Conservation (phyloP, 2,888 invertebrate species). For the Aphodius sticticus region DNA sequence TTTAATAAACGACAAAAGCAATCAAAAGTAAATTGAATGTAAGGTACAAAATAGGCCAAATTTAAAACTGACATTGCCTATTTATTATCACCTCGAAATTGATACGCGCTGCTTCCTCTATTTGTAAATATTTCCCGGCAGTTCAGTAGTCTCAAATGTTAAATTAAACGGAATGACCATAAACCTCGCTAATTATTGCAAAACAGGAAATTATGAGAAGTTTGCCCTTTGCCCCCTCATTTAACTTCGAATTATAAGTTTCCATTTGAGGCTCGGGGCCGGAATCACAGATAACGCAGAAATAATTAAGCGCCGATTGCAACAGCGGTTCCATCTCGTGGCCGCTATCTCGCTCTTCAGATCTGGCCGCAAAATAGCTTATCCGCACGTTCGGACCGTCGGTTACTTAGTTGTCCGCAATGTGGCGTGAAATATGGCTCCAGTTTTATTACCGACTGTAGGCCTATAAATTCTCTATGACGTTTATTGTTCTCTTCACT, state of each 20-base stretch:
- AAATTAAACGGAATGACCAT: too few relatives aligned
- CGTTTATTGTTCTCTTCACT: slow-evolving; percentile 24
- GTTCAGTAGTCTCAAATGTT: too few relatives aligned
- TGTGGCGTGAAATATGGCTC: slow-evolving; percentile 21
- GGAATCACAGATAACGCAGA: background rate
- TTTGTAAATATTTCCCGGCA: too few relatives aligned
- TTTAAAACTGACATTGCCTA: too few relatives aligned
- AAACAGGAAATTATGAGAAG: too few relatives aligned
- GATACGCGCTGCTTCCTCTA: too few relatives aligned
- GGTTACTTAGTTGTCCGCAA: slow-evolving; percentile 20
- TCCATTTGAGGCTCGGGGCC: background rate
- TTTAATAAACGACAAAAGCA: too few relatives aligned
- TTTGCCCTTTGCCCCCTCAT: background rate
- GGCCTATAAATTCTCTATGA: slow-evolving; percentile 24
- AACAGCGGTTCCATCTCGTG: background rate
- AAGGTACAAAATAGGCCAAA: too few relatives aligned
- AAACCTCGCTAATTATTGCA: too few relatives aligned
- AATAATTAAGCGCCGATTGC: background rate
- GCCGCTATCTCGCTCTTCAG: background rate
- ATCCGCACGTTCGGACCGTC: background rate
- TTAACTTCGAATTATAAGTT: background rate
- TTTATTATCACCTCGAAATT: too few relatives aligned
- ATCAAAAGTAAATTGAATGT: too few relatives aligned
- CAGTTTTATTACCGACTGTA: slow-evolving; percentile 24
- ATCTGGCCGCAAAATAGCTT: background rate